Conservation (phyloP, 2,797 vertebrate species). For the Xiphorhynchus erythropygius region DNA sequence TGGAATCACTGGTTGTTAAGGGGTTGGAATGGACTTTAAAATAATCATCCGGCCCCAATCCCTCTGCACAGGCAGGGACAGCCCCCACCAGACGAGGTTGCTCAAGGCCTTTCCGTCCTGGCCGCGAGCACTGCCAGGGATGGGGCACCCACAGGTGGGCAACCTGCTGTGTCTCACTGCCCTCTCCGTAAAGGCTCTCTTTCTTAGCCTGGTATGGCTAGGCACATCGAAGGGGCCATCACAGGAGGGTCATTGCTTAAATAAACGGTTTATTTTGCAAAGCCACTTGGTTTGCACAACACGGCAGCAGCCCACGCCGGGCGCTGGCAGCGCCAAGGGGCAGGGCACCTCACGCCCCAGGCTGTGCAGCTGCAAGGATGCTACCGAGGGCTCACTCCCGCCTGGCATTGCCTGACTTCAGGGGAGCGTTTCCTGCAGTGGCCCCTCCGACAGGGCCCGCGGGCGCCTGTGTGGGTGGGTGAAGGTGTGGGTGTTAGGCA, state of each 20-base stretch:
- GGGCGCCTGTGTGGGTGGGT: fast-evolving
- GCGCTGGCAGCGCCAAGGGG: fast-evolving
- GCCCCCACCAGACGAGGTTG: neutral
- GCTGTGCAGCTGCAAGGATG: neutral
- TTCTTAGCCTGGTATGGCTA: neutral
- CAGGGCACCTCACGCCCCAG: fast-evolving
- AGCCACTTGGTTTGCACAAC: neutral
- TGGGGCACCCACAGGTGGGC: neutral
- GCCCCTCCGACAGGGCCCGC: too few relatives aligned
- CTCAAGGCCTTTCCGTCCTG: neutral
- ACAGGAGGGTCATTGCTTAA: neutral
- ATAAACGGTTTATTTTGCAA: neutral
- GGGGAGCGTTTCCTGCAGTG: neutral
- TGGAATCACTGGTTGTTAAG: neutral
- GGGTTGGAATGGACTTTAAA: neutral
- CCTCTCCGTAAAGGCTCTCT: neutral
- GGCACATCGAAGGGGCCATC: fast-evolving
- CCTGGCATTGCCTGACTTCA: neutral
- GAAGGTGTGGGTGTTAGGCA: fast-evolving
- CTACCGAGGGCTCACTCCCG: fast-evolving
- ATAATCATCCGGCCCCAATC: too few relatives aligned
- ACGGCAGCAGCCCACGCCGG: fast-evolving
- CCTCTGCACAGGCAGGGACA: too few relatives aligned
- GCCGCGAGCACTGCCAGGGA: neutral
- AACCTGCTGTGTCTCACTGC: neutral